A percentile compares a stretch with the other conserved stretches of the same genome.
Conservation (phyloP, 2,113 vertebrate species). For the Ameiurus melas region DNA sequence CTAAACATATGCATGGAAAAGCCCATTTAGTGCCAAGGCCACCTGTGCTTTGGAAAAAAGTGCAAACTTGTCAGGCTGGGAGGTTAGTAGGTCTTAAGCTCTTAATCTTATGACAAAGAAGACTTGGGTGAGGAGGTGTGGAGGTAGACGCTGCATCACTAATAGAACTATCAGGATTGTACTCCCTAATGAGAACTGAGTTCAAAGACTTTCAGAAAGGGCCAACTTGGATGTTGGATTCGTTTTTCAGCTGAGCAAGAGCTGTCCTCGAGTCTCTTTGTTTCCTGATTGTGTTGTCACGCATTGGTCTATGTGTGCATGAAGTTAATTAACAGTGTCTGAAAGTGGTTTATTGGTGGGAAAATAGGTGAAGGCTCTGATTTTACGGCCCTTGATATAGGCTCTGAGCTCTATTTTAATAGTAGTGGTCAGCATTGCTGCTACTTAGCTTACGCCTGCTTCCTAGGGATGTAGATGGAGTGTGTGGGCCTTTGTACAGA, state of each 20-base stretch:
- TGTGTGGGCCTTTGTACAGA: constrained; percentile 20
- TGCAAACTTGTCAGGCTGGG: constrained; percentile 54
- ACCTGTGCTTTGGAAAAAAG: constrained; percentile 54
- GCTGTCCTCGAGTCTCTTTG: constrained; percentile 31
- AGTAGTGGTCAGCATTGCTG: constrained; percentile 60
- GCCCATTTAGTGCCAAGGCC: constrained; percentile 25
- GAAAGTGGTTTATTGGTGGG: constrained; percentile 44
- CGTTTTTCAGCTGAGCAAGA: constrained; percentile 51
- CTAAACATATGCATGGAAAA: constrained; percentile 40
- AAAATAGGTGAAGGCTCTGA: constrained; percentile 43
- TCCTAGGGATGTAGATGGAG: not conserved
- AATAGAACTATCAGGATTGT: constrained; percentile 58
- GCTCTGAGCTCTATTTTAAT: constrained; percentile 61
- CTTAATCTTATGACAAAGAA: constrained; percentile 62
- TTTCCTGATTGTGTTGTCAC: constrained; percentile 32
- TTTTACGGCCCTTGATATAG: constrained; percentile 59
- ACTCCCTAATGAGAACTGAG: constrained; percentile 61
- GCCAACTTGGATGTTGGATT: constrained; percentile 47
- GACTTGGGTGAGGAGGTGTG: constrained; percentile 34
- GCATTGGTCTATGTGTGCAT: constrained; percentile 9
- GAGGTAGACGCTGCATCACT: constrained; percentile 55
- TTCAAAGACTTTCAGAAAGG: constrained; percentile 57
- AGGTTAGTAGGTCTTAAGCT: constrained; percentile 49
- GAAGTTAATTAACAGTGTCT: constrained; percentile 44
- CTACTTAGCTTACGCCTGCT: constrained; percentile 59